phyloP scores from a whole-genome alignment of 2,113 vertebrate genomes.

The Oriolus oriolus region DNA sequence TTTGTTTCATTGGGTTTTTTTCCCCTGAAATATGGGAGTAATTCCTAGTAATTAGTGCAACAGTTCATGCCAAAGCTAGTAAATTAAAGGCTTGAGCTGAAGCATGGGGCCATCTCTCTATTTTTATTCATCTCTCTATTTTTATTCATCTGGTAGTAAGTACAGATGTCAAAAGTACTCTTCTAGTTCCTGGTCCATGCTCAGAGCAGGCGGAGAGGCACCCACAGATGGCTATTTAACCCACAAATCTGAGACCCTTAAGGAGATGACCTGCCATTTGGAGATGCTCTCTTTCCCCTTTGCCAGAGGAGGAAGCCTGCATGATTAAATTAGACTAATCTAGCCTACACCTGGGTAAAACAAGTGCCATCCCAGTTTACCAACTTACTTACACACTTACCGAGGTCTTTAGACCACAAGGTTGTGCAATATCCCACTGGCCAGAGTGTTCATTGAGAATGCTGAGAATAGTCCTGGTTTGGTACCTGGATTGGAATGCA shows the following conservation, averaged over 20 bases:
- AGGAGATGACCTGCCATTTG: not conserved
- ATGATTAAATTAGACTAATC: not conserved
- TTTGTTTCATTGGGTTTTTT: not conserved
- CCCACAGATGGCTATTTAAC: not conserved
- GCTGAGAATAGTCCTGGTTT: not conserved
- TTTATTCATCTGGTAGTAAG: not conserved
- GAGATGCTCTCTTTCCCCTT: not conserved
- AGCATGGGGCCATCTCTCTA: not conserved
- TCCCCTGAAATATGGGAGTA: not conserved
- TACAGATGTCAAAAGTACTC: not conserved
- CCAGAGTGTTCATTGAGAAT: not conserved
- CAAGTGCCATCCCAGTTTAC: not conserved
- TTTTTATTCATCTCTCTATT: not conserved
- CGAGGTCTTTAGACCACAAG: not conserved
- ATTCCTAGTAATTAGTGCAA: not conserved
- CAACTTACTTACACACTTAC: not conserved
- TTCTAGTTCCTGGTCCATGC: not conserved
- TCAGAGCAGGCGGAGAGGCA: not conserved
- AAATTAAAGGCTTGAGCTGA: not conserved
- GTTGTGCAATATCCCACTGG: not conserved
- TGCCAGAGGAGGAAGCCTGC: not conserved
- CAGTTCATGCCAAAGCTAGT: not conserved
- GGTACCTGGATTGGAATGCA: not conserved
- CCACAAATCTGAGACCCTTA: not conserved
- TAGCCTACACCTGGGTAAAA: not conserved